Base-by-base conservation (phyloP, 92 coral and sea anemone species). In the Paragorgia papillata region DNA sequence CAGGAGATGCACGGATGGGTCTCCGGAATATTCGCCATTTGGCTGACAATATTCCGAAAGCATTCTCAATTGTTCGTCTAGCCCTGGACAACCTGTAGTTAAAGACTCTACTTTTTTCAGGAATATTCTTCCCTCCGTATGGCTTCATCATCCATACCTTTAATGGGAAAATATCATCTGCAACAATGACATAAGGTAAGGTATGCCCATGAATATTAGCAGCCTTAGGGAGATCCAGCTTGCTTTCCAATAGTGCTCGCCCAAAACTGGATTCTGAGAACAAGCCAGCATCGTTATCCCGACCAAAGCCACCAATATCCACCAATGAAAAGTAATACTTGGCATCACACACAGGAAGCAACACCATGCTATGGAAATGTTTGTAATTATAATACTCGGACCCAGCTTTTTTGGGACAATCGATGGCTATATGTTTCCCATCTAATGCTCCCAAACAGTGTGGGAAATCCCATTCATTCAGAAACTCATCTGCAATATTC, bases 161-260 rank as follows among this genome's bases (percentile, higher is more conserved):
- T n/a, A 79, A 79, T 27, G 65, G 61, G 73, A 79, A 79, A 22
- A 74, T 63, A 79, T 79, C 76, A 79, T 79, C 83, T 66, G 75
- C 84, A 21, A 79, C 31, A 79, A 79, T 64, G 21, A 61, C 84
- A 66, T 69, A 69, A 0, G 75, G 75, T 37, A 69, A 69, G 27
- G 41, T 34, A 13, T 53, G 46, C 41, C 46, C 46, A 27, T 55
- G 39, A 43, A 69, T 69, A 10, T 69, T 46, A 2, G 19, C 60
- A 26, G 75, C 56, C 34, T 69, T 25, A 55, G 60, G 60, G 25
- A 66, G 7, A 35, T 66, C 28, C 57, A 66, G 19, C 24, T 18
- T 2, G 48, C 41, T 66, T 20, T 66, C 22, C 17, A 32, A 46
- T 9, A 66, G 35, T 32, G 74, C 74, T 32, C 25, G 39, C 20